These are phyloP conservation scores for Mesitornis unicolor DNA, from an alignment of 2,113 vertebrate species.

Conservation along the genomic window DNA sequence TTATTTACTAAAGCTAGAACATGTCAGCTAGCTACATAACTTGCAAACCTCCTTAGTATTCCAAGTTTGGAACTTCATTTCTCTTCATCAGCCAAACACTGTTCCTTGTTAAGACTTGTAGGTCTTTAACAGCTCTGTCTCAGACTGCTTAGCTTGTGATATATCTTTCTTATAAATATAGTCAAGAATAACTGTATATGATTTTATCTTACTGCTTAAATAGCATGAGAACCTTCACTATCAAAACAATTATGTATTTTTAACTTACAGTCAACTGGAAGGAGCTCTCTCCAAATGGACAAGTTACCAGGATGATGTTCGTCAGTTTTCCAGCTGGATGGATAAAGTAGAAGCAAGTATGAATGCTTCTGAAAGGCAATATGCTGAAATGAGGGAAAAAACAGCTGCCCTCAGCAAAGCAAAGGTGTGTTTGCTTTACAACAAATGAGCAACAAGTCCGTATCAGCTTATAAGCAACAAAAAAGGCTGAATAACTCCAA, in stretches of 20 bases:
- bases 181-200: background rate
- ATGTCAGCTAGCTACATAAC: background rate
- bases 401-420: constrained; percentile 86
- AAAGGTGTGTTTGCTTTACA: constrained; percentile 77
- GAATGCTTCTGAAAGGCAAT: constrained; percentile 80
- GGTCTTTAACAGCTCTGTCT: background rate
- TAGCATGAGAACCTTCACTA: background rate
- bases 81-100: background rate
- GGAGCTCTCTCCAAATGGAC: constrained; percentile 95
- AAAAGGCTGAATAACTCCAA: background rate
- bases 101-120: background rate
- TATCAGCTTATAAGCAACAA: background rate
- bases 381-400: constrained; percentile 91
- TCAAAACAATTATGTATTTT: background rate
- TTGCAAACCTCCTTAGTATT: background rate
- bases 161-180: background rate
- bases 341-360: constrained; percentile 86
- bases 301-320: constrained; percentile 94
- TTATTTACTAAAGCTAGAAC: background rate
- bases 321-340: constrained; percentile 93
- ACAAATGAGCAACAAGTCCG: background rate
- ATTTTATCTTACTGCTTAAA: background rate
- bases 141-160: background rate
- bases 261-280: constrained; percentile 88
- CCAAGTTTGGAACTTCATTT: background rate